These are phyloP conservation scores for Aphelenchoides bicaudatus DNA, from an alignment of 2,888 invertebrate species.

Conservation along the genomic window DNA sequence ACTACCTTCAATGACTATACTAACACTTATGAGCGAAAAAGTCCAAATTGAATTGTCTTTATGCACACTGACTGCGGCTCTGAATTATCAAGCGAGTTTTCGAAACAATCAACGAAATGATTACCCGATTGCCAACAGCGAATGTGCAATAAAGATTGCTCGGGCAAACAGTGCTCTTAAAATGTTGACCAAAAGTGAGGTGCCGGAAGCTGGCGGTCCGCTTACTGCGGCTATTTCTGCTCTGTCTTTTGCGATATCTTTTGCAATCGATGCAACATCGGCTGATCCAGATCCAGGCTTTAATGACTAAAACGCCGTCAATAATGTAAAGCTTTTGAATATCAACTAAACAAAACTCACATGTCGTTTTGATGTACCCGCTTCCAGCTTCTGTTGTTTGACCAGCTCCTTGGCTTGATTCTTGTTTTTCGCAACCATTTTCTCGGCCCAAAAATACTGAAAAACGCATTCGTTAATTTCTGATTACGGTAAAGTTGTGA, in stretches of 20 bases:
- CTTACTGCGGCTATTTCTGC: slow-evolving; percentile 15
- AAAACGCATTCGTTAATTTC: not conserved
- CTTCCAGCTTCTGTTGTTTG: slow-evolving; percentile 7
- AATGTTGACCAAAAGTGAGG: slow-evolving; percentile 35
- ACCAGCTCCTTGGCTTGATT: not conserved
- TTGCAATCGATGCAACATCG: slow-evolving; percentile 24
- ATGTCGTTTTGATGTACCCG: slow-evolving; percentile 9
- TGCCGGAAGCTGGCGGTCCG: slow-evolving; percentile 17
- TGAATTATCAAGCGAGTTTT: not conserved
- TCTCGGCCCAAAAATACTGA: slow-evolving; percentile 37
- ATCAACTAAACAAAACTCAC: no score
- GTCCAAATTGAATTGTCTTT: slow-evolving; percentile 74
- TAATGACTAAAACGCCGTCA: no score
- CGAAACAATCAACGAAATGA: slow-evolving; percentile 6
- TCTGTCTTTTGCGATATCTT: slow-evolving; percentile 17
- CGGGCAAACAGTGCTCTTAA: slow-evolving; percentile 49
- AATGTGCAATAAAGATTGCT: slow-evolving; percentile 52
- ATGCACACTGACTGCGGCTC: slow-evolving; percentile 81
- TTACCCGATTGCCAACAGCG: slow-evolving; percentile 70
- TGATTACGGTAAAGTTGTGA: not conserved
- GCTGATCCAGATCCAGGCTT: not conserved
- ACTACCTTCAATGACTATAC: slow-evolving; percentile 80
- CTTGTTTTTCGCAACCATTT: slow-evolving; percentile 31
- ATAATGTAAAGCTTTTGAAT: no score
- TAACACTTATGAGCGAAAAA: slow-evolving; percentile 76